Conservation (phyloP, 2,797 vertebrate species). For the Nannoperca australis region DNA sequence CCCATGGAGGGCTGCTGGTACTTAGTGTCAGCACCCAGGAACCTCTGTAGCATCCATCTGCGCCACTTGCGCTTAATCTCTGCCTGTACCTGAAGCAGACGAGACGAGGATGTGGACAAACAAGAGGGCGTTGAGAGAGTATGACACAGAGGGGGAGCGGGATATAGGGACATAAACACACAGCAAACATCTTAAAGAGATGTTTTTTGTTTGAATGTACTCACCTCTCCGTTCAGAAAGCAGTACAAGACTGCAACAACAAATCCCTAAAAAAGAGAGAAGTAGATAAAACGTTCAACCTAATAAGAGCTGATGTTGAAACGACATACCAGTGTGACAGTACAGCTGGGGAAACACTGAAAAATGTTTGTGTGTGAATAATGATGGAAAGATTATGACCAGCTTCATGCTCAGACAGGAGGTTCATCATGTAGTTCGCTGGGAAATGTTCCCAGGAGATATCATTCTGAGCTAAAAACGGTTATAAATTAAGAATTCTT, state of each 20-base stretch:
- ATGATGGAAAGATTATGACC: conserved; percentile 62
- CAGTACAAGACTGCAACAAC: conserved; percentile 96
- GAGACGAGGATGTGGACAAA: conserved; percentile 40
- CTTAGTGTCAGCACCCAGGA: conserved; percentile 89
- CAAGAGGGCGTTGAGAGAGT: conserved; percentile 33
- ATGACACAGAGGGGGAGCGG: neutral
- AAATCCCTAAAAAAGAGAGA: conserved; percentile 88
- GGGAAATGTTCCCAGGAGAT: conserved; percentile 65
- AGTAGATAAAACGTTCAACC: neutral
- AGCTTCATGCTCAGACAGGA: conserved; percentile 57
- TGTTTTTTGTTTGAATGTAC: conserved; percentile 35
- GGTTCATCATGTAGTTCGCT: conserved; percentile 64
- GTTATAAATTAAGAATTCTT: conserved; percentile 69
- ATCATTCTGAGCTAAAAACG: conserved; percentile 58
- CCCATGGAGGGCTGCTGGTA: conserved; percentile 92
- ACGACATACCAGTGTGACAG: conserved; percentile 28
- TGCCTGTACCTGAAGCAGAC: conserved; percentile 89
- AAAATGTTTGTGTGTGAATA: conserved; percentile 68
- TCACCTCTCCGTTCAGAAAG: conserved; percentile 92
- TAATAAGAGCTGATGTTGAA: conserved; percentile 9
- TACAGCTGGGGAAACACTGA: conserved; percentile 63
- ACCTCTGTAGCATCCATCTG: conserved; percentile 93
- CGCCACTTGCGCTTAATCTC: conserved; percentile 97
- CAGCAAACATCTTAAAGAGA: conserved; percentile 32
- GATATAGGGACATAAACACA: conserved; percentile 30